Evolutionary conservation across 2,797 vertebrate genomes (phyloP), one percentile per base, ranked within the genome.

Genomic region (Yasuhikotakia modesta): DNA sequence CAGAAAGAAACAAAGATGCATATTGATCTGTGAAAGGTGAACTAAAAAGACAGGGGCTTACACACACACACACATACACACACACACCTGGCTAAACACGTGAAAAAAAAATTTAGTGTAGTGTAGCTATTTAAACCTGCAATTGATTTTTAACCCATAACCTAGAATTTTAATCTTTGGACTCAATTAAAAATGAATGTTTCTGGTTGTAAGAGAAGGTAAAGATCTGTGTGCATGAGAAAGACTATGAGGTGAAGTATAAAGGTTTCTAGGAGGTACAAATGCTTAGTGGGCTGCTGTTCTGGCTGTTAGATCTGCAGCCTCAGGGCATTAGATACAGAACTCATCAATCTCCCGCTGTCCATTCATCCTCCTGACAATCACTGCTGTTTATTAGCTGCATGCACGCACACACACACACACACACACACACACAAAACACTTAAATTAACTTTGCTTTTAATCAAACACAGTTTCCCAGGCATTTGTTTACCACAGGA

Each of bases 221-320:
- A 43, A 43, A 43, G 39, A 43, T 8, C 39, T 11, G 39, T 43
- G 30, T 2, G 39, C 39, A 10, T 43, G 39, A 43, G 39, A 43
- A 43, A 35, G 45, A 27, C 32, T 45, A 70, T 70, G 61, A 70
- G 67, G 21, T 58, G 22, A 14, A 58, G 12, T 24, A 22, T 43
- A 11, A 11, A 58, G 22, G 55, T 58, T 58, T 27, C 24, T 14
- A 24, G 12, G 8, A 43, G 8, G 10, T 43, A 10, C 4, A 19
- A 70, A 22, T 30, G 11, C 61, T 53, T 76, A 22, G 58, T 74
- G 66, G 68, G 53, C 69, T 4, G 43, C 13, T 69, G 58, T 48
- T 19, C 66, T 78, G 76, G 63, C 67, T 68, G 63, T 58, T 61
- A 66, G 79, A 82, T 70, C 66, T 69, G 71, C n/a, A 66, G 79